phyloP scores from a whole-genome alignment of 2,797 vertebrate species.

The Orientallactaga sibirica region DNA sequence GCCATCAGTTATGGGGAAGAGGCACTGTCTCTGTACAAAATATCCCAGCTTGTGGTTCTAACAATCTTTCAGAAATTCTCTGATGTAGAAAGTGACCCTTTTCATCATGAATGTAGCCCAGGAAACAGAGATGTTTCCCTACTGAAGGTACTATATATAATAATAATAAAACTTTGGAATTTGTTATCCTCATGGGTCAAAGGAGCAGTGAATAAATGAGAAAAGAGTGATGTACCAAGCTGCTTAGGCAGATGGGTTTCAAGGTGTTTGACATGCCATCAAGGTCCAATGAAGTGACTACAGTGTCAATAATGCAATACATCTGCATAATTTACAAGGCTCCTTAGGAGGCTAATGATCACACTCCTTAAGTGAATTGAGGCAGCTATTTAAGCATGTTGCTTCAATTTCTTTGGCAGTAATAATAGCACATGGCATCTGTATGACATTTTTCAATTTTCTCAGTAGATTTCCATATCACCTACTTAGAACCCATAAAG shows the following conservation, averaged over 20 bases:
- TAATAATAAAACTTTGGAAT: background rate
- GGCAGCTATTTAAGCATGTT: background rate
- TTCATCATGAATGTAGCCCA: background rate
- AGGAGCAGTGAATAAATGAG: background rate
- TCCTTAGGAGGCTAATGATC: slow-evolving; percentile 21
- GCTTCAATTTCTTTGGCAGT: slow-evolving; percentile 30
- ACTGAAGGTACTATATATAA: background rate
- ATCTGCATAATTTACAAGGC: slow-evolving; percentile 57
- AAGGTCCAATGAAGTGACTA: background rate
- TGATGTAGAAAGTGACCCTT: no score
- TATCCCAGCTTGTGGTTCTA: no score
- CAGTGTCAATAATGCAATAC: slow-evolving; percentile 46
- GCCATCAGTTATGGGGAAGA: no score
- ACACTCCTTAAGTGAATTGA: background rate
- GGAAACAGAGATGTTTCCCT: background rate
- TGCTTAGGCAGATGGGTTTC: background rate
- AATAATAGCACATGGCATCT: background rate
- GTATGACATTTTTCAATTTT: background rate
- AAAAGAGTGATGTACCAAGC: background rate
- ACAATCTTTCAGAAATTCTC: no score
- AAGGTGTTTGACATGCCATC: slow-evolving; percentile 35
- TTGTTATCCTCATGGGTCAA: background rate
- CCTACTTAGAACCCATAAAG: background rate
- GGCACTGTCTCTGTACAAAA: no score
- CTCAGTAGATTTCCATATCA: slow-evolving; percentile 18